phyloP scores from a whole-genome alignment of 2,888 invertebrate genomes.

The Neocrepidodera transversa region DNA sequence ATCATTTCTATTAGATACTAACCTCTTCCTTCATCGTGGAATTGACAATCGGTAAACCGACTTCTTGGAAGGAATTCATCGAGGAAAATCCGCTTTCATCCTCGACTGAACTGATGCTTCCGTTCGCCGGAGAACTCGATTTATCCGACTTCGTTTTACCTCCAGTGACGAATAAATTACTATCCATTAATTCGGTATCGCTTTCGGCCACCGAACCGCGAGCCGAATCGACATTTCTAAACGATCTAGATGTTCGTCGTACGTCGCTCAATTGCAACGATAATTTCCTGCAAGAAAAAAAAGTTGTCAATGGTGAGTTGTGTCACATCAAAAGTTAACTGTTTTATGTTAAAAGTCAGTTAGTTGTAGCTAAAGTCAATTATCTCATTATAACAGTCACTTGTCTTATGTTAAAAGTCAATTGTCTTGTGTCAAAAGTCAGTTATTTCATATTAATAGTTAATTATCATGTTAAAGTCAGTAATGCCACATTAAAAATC shows the following conservation, averaged over 20 bases:
- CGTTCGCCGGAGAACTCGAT: constrained; percentile 46
- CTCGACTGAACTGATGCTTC: constrained; percentile 64
- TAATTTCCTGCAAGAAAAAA: constrained; percentile 43
- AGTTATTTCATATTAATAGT: too few species aligned
- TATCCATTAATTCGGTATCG: constrained; percentile 40
- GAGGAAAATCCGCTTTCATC: constrained; percentile 88
- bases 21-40: constrained; percentile 48
- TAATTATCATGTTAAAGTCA: too few species aligned
- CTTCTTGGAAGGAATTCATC: constrained; percentile 84
- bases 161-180: constrained; percentile 7
- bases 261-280: constrained; percentile 53
- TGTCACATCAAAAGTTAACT: too few species aligned
- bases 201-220: constrained; percentile 48
- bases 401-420: too few species aligned
- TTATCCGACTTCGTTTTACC: constrained; percentile 41
- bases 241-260: constrained; percentile 32
- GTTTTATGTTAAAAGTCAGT: too few species aligned
- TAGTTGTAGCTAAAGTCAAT: too few species aligned
- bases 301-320: too few species aligned
- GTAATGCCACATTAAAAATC: too few species aligned
- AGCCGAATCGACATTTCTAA: constrained; percentile 37
- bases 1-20: too few species aligned
- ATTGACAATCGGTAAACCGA: constrained; percentile 70
- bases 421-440: too few species aligned
- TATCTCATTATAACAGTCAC: too few species aligned